Conservation (phyloP, 2,888 invertebrate species). For the Stratiomys singularior region DNA sequence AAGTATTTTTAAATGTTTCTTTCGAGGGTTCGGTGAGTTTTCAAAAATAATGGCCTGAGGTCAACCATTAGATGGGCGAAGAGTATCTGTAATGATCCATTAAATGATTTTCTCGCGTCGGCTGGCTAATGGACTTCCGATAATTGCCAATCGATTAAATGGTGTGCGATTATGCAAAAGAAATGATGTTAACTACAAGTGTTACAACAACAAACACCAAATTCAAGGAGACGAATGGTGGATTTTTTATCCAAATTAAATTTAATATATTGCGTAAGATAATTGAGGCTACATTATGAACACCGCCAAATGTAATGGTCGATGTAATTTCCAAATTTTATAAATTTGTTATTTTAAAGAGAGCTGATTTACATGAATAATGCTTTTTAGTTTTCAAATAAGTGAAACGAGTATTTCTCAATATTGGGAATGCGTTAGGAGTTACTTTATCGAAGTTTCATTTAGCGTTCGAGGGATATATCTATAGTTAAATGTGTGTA, state of each 20-base stretch:
- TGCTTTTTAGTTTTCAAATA: too few relatives aligned
- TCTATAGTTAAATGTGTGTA: too few relatives aligned
- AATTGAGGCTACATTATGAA: background rate
- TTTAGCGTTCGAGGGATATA: too few relatives aligned
- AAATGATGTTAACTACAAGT: background rate
- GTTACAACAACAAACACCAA: background rate
- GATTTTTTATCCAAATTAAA: background rate
- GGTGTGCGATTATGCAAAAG: background rate
- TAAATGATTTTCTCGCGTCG: slow-evolving; percentile 1
- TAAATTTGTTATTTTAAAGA: background rate
- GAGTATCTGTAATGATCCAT: slow-evolving; percentile 16
- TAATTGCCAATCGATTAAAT: slow-evolving; percentile 33
- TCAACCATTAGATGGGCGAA: background rate
- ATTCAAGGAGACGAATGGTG: background rate
- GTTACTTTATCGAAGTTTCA: too few relatives aligned
- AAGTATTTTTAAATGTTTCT: background rate
- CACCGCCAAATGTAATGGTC: too few relatives aligned
- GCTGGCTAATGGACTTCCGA: slow-evolving; percentile 29
- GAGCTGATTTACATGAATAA: background rate
- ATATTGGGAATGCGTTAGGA: too few relatives aligned
- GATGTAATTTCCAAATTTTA: background rate
- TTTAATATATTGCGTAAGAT: background rate
- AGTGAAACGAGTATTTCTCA: too few relatives aligned
- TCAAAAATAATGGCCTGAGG: background rate
- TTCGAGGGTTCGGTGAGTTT: background rate